Percentiles rank a stretch among this genome's conserved stretches.
Conservation (phyloP, 1,140 invertebrate genomes). For the Leptinotarsa defecta region DNA sequence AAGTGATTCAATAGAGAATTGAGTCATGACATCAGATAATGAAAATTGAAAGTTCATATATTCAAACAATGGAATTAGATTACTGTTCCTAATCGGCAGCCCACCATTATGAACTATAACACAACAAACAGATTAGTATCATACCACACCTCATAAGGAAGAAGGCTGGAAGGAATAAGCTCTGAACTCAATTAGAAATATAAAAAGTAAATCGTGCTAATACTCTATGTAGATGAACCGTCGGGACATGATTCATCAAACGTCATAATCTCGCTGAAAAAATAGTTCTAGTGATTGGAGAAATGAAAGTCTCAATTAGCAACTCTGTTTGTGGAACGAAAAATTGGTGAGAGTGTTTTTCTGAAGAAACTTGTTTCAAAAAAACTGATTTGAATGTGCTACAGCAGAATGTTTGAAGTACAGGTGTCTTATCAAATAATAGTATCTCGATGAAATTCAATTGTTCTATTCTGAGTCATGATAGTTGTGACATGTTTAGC, state of each 20-base stretch:
- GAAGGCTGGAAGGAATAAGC: background rate
- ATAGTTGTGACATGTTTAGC: no score
- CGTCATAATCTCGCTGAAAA: background rate
- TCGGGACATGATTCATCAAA: background rate
- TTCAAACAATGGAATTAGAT: no score
- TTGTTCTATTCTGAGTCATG: no score
- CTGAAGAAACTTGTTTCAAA: background rate
- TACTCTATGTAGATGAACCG: background rate
- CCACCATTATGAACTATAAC: no score
- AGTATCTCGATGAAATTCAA: no score
- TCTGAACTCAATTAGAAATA: background rate
- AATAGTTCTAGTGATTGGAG: background rate
- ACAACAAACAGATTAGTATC: background rate
- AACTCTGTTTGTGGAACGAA: background rate
- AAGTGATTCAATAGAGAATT: no score
- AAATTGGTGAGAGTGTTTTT: background rate
- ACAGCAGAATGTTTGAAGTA: no score
- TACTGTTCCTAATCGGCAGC: no score
- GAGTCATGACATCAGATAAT: no score
- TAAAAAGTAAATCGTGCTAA: background rate
- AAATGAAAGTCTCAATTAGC: slow-evolving; percentile 2
- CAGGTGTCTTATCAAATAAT: no score
- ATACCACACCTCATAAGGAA: background rate
- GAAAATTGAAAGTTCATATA: no score
- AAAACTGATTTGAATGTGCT: no score